Percentiles rank a stretch among this genome's conserved stretches.
Conservation (phyloP, 2,797 vertebrate species). For the Gobionotothen gibberifrons region DNA sequence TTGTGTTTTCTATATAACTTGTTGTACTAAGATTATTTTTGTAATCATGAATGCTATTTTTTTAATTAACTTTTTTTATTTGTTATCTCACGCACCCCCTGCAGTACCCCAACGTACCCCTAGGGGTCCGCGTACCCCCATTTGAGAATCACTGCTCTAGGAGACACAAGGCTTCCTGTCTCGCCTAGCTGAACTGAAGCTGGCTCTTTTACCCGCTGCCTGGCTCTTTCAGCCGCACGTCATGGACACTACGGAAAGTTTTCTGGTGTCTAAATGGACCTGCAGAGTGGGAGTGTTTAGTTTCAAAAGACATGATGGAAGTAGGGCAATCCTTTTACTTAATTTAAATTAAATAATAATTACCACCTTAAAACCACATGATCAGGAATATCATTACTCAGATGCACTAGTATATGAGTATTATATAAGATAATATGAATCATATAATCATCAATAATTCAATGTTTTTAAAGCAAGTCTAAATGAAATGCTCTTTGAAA, state of each 20-base stretch:
- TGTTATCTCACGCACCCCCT: no score
- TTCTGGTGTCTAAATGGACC: conserved; percentile 36
- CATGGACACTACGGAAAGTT: conserved; percentile 51
- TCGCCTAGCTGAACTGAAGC: conserved; percentile 44
- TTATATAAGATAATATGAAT: background rate
- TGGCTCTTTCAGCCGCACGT: conserved; percentile 25
- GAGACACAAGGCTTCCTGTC: conserved; percentile 61
- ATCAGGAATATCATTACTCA: background rate
- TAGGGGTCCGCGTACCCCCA: no score
- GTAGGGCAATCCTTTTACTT: conserved; percentile 3
- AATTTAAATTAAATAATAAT: conserved; percentile 8
- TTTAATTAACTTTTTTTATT: no score
- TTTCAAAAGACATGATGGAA: conserved; percentile 46
- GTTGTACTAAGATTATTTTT: no score
- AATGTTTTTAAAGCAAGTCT: no score
- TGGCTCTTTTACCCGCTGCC: conserved; percentile 50
- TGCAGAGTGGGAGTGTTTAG: conserved; percentile 35
- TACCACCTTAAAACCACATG: conserved; percentile 4
- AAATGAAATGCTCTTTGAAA: no score
- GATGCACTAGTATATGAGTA: background rate
- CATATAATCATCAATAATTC: no score
- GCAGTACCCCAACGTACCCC: no score
- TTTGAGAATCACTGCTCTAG: no score
- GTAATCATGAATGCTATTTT: no score
- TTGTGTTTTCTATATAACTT: no score